Percentiles rank a stretch among this genome's conserved stretches.
Conservation (phyloP, 2,797 vertebrate species). For the Malacoctenus gilli region DNA sequence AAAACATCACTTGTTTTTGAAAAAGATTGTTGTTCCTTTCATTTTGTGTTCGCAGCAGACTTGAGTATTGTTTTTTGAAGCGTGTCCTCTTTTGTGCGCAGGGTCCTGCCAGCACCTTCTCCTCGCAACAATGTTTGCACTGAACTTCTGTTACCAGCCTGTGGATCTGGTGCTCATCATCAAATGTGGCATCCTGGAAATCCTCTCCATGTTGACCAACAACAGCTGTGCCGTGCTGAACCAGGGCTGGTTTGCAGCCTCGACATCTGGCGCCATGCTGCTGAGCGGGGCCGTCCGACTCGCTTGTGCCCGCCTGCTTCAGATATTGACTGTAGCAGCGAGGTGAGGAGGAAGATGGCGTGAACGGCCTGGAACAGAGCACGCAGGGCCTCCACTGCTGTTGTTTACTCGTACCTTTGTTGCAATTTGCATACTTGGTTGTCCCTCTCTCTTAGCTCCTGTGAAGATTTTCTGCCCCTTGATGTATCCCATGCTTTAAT, state of each 20-base stretch:
- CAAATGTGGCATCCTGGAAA: slow-evolving; percentile 81
- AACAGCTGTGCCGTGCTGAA: slow-evolving; percentile 82
- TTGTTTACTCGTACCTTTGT: background rate
- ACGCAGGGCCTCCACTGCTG: background rate
- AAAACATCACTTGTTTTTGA: background rate
- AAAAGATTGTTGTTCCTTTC: accelerated
- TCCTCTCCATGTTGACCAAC: slow-evolving; percentile 81
- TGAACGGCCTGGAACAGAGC: background rate
- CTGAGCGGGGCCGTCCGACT: slow-evolving; percentile 79
- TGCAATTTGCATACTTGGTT: too few species aligned
- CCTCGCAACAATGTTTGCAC: slow-evolving; percentile 83
- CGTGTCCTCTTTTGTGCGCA: slow-evolving; percentile 38
- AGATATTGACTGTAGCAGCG: slow-evolving; percentile 84
- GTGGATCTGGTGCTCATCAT: slow-evolving; percentile 82
- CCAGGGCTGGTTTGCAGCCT: slow-evolving; percentile 83
- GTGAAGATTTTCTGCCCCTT: slow-evolving; percentile 78
- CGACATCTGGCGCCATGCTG: slow-evolving; percentile 75
- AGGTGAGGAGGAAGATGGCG: slow-evolving; percentile 69
- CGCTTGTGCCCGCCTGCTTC: slow-evolving; percentile 81
- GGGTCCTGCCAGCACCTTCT: slow-evolving; percentile 83
- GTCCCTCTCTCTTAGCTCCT: slow-evolving; percentile 70
- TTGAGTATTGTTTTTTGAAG: background rate
- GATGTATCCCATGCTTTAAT: slow-evolving; percentile 82
- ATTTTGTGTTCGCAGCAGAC: background rate
- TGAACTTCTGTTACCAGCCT: slow-evolving; percentile 84